Conservation (phyloP, 2,888 invertebrate species). For the Muschampia plurimacula region DNA sequence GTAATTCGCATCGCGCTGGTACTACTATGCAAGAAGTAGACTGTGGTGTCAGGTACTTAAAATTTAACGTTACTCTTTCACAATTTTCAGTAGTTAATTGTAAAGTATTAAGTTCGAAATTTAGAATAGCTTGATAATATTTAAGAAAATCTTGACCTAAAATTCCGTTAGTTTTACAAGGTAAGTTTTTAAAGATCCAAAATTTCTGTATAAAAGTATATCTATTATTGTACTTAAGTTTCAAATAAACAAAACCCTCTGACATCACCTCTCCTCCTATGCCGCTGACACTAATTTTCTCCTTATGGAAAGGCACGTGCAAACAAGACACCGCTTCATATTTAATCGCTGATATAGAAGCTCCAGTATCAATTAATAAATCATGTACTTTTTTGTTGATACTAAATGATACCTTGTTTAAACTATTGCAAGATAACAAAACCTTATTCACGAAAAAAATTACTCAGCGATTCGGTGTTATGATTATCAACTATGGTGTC, state of each 20-base stretch:
- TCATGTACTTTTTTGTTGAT: conserved; percentile 1
- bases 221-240: neutral
- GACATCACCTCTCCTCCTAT: conserved; percentile 5
- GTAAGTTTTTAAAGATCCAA: too few species aligned
- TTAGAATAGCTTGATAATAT: too few species aligned
- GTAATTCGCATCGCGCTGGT: too few species aligned
- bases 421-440: conserved; percentile 14
- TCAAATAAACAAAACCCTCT: neutral
- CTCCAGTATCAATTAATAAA: conserved; percentile 19
- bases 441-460: conserved; percentile 2
- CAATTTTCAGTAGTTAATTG: too few species aligned
- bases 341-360: conserved; percentile 22
- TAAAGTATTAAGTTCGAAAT: too few species aligned
- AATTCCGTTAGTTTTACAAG: too few species aligned
- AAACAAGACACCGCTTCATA: neutral
- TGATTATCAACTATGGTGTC: neutral
- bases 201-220: too few species aligned
- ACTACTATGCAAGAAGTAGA: too few species aligned
- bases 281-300: conserved; percentile 12
- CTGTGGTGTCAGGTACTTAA: too few species aligned
- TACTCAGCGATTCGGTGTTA: conserved; percentile 1
- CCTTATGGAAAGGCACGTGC: conserved; percentile 10
- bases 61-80: too few species aligned
- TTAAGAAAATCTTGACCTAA: too few species aligned
- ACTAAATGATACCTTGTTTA: conserved; percentile 13